Percentiles rank a stretch among this genome's conserved stretches.
These are phyloP conservation scores for Molanna angustata DNA, from an alignment of 2,888 invertebrate species.

Conservation along the genomic window DNA sequence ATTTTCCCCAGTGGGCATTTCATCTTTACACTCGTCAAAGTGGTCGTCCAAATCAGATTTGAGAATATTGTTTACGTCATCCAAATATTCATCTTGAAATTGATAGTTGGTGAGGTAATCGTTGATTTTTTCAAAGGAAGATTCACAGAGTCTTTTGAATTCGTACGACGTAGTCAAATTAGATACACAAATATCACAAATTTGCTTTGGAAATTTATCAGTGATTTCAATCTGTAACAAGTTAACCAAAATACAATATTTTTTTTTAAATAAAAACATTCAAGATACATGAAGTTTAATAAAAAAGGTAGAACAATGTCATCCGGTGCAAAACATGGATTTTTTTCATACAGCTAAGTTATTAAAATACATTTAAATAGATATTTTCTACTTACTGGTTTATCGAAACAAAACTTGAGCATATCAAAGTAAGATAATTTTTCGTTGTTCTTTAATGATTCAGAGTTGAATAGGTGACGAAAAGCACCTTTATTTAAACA, in stretches of 20 bases:
- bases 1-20: background rate
- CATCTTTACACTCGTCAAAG: background rate
- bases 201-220: slow-evolving; percentile 24
- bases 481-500: slow-evolving; percentile 24
- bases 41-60: background rate
- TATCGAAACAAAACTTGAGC: background rate
- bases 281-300: background rate
- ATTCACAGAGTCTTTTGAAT: slow-evolving; percentile 26
- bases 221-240: slow-evolving; percentile 18
- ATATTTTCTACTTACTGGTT: slow-evolving; percentile 1
- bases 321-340: too few species aligned
- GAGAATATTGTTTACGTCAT: background rate
- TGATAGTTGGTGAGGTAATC: background rate
- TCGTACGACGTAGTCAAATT: slow-evolving; percentile 25
- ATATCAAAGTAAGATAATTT: background rate
- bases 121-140: slow-evolving; percentile 20
- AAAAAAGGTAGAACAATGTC: background rate
- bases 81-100: background rate
- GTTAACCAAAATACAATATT: background rate
- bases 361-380: background rate
- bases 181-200: slow-evolving; percentile 24
- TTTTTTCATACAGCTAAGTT: too few species aligned
- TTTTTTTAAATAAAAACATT: background rate
- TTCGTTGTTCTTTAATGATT: background rate
- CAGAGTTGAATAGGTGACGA: slow-evolving; percentile 20